Evolutionary conservation across 2,113 vertebrate genomes (phyloP), one percentile per base, ranked within the genome.

Genomic region (Neolamprologus longior): DNA sequence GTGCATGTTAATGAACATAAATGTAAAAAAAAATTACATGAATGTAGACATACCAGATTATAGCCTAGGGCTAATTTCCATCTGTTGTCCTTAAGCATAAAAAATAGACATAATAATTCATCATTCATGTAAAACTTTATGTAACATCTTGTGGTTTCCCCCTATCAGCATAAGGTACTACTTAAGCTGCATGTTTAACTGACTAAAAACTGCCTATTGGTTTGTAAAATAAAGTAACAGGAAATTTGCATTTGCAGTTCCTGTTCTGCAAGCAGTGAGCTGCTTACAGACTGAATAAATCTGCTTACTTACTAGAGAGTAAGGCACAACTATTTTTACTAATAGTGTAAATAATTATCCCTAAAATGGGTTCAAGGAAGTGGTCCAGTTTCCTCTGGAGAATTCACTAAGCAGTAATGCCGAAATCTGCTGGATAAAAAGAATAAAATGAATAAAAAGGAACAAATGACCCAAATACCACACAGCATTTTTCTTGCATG

Each of bases 131-230:
- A 61, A 61, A 61, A 9, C 10, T 21, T 10, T 53, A 21, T 14
- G 2, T 1, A 28, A n/a, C 13, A 14, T 58, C 13, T 58, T 28
- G 24, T 31, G 9, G 55, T 31, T 58, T 15, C 8, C 4, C 55
- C 55, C 55, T 28, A 5, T 26, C 55, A 58, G 14, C 12, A 15
- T 11, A 58, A 15, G 13, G 4, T 58, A 4, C 55, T 55, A 28
- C 12, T 24, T 58, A 0, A 31, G 13, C 14, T 9, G 0, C 57
- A 17, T 31, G 26, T 31, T 14, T 31, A 8, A 31, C 5, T 14
- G 26, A 17, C 13, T 15, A 31, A 61, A 28, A 61, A 28, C 24
- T 58, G 54, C 54, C 21, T 13, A 13, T 12, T 21, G 7, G 11
- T 57, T 57, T 57, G 21, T 26, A 57, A 24, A 57, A 26, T 57